These are phyloP conservation scores for Zaprionus bogoriensis DNA, from an alignment of 2,888 invertebrate genomes.

Conservation along the genomic window DNA sequence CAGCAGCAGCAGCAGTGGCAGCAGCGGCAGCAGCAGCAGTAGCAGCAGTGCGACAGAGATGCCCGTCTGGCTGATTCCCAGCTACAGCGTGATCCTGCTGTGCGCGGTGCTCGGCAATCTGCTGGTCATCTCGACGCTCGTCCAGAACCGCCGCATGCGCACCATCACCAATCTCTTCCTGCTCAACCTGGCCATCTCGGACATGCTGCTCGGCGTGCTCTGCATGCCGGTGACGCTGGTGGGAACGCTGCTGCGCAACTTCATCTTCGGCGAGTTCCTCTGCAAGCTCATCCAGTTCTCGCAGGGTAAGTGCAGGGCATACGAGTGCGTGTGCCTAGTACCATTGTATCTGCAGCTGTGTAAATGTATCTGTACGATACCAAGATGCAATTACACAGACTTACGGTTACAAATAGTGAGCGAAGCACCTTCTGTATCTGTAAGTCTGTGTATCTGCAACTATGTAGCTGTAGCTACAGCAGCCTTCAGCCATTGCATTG, in stretches of 20 bases:
- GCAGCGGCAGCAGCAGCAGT: background rate
- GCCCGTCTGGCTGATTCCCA: slow-evolving; percentile 82
- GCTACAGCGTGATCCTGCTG: slow-evolving; percentile 90
- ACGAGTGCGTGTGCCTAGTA: too few species aligned
- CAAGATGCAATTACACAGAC: background rate
- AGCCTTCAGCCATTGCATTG: background rate
- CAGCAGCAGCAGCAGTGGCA: background rate
- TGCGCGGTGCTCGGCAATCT: slow-evolving; percentile 91
- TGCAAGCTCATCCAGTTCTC: slow-evolving; percentile 89
- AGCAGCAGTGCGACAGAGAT: slow-evolving; percentile 51
- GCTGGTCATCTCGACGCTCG: slow-evolving; percentile 90
- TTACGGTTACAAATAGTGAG: too few species aligned
- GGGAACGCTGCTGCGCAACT: slow-evolving; percentile 87
- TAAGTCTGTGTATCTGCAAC: background rate
- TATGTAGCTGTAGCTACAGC: background rate
- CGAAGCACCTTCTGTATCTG: background rate
- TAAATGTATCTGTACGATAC: background rate
- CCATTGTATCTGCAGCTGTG: background rate
- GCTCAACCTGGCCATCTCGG: slow-evolving; percentile 88
- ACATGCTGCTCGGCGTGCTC: slow-evolving; percentile 88
- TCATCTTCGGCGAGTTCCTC: slow-evolving; percentile 89
- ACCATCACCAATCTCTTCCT: slow-evolving; percentile 91
- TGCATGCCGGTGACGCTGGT: slow-evolving; percentile 91
- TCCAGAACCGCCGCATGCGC: slow-evolving; percentile 90
- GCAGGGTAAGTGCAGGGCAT: slow-evolving; percentile 85